Conservation (phyloP, 2,113 vertebrate genomes). For the Picathartes gymnocephalus region DNA sequence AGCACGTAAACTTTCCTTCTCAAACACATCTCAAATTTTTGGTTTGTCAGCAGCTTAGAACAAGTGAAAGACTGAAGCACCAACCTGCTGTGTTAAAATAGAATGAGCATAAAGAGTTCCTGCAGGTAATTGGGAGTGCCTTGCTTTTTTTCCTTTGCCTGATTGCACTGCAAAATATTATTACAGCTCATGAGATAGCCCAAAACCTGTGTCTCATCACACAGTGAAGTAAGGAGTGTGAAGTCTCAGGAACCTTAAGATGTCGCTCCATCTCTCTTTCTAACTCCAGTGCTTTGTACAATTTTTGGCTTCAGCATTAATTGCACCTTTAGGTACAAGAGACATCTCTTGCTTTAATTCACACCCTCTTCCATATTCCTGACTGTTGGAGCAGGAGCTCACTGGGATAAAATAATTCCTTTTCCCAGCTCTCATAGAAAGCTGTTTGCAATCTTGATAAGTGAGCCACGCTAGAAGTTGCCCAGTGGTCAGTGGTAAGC, state of each 20-base stretch:
- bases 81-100: not conserved
- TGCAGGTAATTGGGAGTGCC: not conserved
- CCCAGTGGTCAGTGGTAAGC: not conserved
- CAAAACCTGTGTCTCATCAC: not conserved
- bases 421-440: not conserved
- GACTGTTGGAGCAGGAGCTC: not conserved
- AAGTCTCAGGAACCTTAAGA: not conserved
- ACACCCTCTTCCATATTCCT: fast-evolving
- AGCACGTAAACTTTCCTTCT: not conserved
- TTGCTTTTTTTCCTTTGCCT: not conserved
- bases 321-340: not conserved
- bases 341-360: not conserved
- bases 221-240: not conserved
- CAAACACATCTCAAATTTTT: not conserved
- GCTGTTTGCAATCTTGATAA: not conserved
- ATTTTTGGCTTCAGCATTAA: not conserved
- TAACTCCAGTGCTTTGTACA: not conserved
- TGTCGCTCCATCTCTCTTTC: not conserved
- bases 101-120: not conserved
- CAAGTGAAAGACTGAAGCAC: not conserved
- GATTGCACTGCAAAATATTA: not conserved
- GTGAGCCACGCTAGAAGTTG: fast-evolving
- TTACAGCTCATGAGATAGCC: not conserved
- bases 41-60: not conserved
- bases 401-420: not conserved